Evolutionary conservation across 2,113 vertebrate species (phyloP).

Genomic region (Nibea coibor): DNA sequence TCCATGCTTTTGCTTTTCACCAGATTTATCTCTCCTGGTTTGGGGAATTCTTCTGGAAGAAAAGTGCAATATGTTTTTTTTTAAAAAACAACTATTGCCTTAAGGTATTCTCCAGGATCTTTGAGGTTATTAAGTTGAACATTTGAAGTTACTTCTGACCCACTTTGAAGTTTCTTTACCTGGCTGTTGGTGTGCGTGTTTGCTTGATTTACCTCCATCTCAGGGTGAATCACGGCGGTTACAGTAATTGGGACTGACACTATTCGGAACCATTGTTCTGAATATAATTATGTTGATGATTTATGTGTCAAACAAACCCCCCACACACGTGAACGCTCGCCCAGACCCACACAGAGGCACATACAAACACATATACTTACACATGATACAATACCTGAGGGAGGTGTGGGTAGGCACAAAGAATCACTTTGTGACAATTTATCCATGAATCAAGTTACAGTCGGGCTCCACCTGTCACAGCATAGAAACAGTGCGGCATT

Average conservation of each 20-base stretch:
- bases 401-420: conserved; percentile 34
- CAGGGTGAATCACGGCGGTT: conserved; percentile 41
- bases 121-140: conserved; percentile 54
- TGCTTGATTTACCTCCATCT: conserved; percentile 10
- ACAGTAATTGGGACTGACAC: conserved; percentile 38
- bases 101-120: conserved; percentile 46
- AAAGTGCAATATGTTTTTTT: conserved; percentile 6
- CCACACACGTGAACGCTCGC: not conserved
- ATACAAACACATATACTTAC: conserved; percentile 2
- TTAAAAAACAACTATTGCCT: conserved; percentile 25
- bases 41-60: conserved; percentile 25
- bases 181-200: conserved; percentile 23
- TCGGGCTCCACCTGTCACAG: conserved; percentile 63
- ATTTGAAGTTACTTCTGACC: conserved; percentile 55
- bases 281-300: conserved; percentile 58
- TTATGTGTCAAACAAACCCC: conserved; percentile 39
- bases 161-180: conserved; percentile 64
- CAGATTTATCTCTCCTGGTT: conserved; percentile 27
- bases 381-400: conserved; percentile 39
- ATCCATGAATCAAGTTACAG: conserved; percentile 50
- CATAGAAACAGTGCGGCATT: conserved; percentile 35
- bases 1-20: not conserved
- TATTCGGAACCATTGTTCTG: conserved; percentile 46
- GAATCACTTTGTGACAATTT: conserved; percentile 58
- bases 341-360: not conserved